A percentile compares a stretch with the other conserved stretches of the same genome.
These are phyloP conservation scores for Genyomyrus donnyi DNA, from an alignment of 2,113 vertebrate species.

Conservation along the genomic window DNA sequence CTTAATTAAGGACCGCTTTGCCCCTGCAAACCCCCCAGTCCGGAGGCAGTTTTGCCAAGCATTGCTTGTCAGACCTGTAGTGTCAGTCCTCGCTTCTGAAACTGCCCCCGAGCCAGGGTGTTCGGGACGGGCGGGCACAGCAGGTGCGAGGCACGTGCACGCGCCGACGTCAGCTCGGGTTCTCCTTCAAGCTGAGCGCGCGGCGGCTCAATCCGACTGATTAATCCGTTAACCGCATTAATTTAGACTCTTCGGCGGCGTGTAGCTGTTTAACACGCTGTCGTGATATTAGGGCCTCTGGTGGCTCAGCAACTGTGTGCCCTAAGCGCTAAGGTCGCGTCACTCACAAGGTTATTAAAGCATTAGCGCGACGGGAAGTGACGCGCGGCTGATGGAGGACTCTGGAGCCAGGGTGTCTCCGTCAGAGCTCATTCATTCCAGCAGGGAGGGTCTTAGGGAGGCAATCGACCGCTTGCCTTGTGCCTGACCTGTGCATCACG, in stretches of 20 bases:
- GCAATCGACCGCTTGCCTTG: background rate
- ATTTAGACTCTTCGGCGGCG: background rate
- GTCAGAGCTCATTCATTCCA: background rate
- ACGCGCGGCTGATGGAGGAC: background rate
- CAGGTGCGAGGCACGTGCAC: background rate
- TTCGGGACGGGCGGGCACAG: background rate
- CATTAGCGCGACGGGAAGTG: background rate
- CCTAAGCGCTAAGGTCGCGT: background rate
- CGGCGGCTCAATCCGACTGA: background rate
- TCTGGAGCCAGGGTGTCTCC: background rate
- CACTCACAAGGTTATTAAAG: background rate
- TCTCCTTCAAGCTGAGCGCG: background rate
- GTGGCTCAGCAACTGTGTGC: background rate
- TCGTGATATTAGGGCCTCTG: background rate
- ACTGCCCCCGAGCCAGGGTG: background rate
- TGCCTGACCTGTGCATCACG: background rate
- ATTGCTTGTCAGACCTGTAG: background rate
- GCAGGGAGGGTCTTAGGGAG: background rate
- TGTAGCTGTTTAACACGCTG: slow-evolving; percentile 1
- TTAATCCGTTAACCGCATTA: background rate
- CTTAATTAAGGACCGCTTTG: background rate
- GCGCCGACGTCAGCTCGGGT: background rate
- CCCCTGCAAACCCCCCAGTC: background rate
- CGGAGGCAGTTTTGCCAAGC: background rate
- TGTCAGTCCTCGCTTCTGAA: background rate